Conservation (phyloP, 92 coral and sea anemone species). For the Porites cylindrica region DNA sequence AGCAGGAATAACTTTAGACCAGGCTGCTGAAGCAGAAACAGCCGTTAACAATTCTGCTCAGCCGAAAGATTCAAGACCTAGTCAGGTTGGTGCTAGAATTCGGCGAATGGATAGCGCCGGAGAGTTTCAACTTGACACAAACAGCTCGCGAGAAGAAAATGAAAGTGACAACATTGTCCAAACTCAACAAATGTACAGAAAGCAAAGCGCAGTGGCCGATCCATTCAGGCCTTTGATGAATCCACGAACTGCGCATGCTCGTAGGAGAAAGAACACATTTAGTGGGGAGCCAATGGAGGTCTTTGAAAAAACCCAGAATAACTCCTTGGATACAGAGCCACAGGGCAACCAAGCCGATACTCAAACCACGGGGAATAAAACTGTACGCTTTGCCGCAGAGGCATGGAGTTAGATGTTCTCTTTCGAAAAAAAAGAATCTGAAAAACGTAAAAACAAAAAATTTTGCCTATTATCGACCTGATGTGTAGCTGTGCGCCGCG, state of each 20-base stretch:
- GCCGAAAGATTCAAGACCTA: background rate
- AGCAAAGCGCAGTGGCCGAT: conserved; percentile 22
- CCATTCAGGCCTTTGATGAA: conserved; percentile 45
- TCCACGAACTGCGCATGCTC: conserved; percentile 57
- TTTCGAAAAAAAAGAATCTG: background rate
- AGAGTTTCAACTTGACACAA: conserved; percentile 13
- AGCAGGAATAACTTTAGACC: background rate
- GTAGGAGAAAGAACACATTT: conserved; percentile 29
- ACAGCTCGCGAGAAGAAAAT: background rate
- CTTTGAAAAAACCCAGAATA: background rate
- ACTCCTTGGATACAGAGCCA: background rate
- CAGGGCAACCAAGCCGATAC: background rate
- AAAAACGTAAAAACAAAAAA: too few relatives aligned
- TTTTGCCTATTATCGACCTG: too few relatives aligned
- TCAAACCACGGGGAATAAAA: conserved; percentile 1
- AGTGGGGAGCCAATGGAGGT: background rate
- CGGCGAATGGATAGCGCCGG: background rate
- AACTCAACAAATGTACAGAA: conserved; percentile 13
- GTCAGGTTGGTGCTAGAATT: background rate
- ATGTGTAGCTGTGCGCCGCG: too few relatives aligned
- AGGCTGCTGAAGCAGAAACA: background rate
- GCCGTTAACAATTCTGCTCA: background rate
- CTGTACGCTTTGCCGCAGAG: conserved; percentile 28
- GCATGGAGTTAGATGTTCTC: conserved; percentile 10
- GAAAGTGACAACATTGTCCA: conserved; percentile 4